A percentile compares a stretch with the other conserved stretches of the same genome.
phyloP scores from a whole-genome alignment of 2,797 vertebrate species.

The Centroberyx gerrardi region DNA sequence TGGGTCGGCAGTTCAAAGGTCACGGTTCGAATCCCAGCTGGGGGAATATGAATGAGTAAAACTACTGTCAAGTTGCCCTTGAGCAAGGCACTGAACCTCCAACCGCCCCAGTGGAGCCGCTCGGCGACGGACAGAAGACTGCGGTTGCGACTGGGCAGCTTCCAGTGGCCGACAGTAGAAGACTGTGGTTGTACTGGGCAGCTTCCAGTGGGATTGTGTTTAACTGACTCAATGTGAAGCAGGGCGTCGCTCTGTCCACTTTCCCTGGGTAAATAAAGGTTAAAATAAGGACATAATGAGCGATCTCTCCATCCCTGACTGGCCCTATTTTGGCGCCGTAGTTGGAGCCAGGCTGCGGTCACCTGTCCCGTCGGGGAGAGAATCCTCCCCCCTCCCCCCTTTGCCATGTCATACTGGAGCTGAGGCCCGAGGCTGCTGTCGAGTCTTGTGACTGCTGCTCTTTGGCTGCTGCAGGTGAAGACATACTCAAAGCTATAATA shows the following conservation, averaged over 20 bases:
- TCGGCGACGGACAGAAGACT: no score
- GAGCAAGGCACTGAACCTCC: no score
- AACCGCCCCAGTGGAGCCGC: no score
- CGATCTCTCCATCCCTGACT: background rate
- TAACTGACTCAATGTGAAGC: background rate
- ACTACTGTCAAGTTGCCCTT: no score
- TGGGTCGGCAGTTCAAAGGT: no score
- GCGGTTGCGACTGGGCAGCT: no score
- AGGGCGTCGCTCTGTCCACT: background rate
- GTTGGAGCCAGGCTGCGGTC: background rate
- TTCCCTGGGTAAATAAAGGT: background rate
- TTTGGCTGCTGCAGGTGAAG: slow-evolving; percentile 59
- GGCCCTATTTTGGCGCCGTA: background rate
- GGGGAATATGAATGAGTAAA: no score
- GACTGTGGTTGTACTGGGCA: no score
- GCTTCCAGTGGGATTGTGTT: background rate
- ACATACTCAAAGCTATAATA: slow-evolving; percentile 54
- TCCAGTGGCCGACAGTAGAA: no score
- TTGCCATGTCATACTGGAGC: background rate
- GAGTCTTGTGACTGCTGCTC: slow-evolving; percentile 54
- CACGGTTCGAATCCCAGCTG: no score
- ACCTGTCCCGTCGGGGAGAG: background rate
- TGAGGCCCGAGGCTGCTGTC: background rate
- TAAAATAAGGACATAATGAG: background rate
- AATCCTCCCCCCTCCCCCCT: background rate